phyloP scores from a whole-genome alignment of 2,797 vertebrate species.

The Manis crassicaudata region DNA sequence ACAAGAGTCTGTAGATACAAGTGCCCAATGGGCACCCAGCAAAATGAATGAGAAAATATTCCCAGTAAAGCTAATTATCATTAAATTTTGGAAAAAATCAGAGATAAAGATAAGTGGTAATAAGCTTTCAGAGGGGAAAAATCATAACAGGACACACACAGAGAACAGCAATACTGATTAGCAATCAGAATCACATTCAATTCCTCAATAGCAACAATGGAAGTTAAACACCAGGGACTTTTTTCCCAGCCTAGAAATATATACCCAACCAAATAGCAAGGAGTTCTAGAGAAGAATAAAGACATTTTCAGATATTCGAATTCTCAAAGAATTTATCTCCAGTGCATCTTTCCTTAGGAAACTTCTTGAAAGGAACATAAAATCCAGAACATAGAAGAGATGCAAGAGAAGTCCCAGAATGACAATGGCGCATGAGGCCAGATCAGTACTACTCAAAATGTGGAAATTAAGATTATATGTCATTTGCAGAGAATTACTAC shows the following conservation, averaged over 20 bases:
- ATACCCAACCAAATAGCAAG: background rate
- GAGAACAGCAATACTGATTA: background rate
- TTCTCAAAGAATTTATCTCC: constrained; percentile 18
- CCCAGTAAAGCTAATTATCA: background rate
- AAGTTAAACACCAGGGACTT: background rate
- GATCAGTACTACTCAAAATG: background rate
- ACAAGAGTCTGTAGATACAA: background rate
- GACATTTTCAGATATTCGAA: background rate
- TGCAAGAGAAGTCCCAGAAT: background rate
- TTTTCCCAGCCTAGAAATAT: background rate
- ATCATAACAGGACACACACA: background rate
- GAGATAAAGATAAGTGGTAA: background rate
- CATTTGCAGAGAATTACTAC: constrained; percentile 23
- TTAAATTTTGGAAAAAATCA: background rate
- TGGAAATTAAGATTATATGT: background rate
- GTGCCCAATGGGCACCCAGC: background rate
- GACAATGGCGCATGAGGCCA: background rate
- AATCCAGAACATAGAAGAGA: background rate
- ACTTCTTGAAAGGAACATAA: constrained; percentile 30
- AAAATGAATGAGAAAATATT: background rate
- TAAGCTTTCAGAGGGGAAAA: background rate
- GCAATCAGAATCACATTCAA: constrained; percentile 5
- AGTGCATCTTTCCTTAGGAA: constrained; percentile 28
- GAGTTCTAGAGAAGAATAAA: background rate
- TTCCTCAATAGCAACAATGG: background rate